Evolutionary conservation across 1,140 invertebrate species (phyloP).

Genomic region (Drosophila tsacasi): DNA sequence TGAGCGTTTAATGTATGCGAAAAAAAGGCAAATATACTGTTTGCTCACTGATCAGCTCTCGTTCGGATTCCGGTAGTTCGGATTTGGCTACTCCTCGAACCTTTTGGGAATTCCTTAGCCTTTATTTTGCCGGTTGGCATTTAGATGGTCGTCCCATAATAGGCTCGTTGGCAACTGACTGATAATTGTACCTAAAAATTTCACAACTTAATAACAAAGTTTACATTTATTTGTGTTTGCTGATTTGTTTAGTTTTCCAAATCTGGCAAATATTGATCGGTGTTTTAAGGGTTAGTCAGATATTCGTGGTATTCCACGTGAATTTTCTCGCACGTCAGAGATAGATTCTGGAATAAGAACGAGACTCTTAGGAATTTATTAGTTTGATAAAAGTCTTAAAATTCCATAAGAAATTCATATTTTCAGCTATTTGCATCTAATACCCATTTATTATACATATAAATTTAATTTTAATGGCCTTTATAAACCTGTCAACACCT

Average conservation of each 20-base stretch:
- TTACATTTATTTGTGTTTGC: conserved; percentile 17
- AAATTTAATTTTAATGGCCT: background rate
- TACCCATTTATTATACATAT: background rate
- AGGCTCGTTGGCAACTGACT: conserved; percentile 22
- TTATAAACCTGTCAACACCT: conserved; percentile 5
- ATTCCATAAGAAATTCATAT: background rate
- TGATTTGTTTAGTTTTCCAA: conserved; percentile 24
- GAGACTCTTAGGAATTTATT: background rate
- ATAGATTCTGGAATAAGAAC: background rate
- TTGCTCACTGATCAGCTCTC: background rate
- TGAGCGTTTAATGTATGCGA: conserved; percentile 49
- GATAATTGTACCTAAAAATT: conserved; percentile 45
- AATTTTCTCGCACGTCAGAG: conserved; percentile 8
- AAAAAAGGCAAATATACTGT: conserved; percentile 5
- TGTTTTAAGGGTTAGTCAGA: conserved; percentile 32
- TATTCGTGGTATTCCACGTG: conserved; percentile 39
- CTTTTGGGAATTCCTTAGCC: conserved; percentile 25
- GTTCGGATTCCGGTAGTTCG: background rate
- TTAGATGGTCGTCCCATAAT: conserved; percentile 2
- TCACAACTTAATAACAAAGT: conserved; percentile 39
- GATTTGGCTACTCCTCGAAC: background rate
- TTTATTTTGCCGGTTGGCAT: conserved; percentile 1
- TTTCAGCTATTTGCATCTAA: background rate
- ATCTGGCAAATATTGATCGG: conserved; percentile 37
- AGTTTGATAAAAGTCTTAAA: background rate